Evolutionary conservation across 2,888 invertebrate genomes (phyloP).

Genomic region (Pyrocoelia pectoralis): DNA sequence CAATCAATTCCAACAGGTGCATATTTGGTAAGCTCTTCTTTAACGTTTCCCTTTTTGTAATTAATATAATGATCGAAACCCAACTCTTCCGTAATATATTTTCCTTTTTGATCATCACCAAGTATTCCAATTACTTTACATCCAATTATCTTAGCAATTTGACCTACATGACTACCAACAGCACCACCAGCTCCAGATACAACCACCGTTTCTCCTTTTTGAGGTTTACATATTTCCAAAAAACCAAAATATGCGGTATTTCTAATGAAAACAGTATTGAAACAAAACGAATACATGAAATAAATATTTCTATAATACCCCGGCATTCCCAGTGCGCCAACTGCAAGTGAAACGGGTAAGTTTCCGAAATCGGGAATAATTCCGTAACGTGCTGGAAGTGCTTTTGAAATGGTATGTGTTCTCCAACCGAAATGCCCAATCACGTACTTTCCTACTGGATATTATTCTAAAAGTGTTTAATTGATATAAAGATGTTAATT

Average conservation of each 20-base stretch:
- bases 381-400: neutral
- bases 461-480: slow-evolving; percentile 64
- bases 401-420: slow-evolving; percentile 64
- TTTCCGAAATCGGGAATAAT: slow-evolving; percentile 20
- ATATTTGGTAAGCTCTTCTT: slow-evolving; percentile 64
- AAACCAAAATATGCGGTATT: slow-evolving; percentile 81
- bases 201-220: slow-evolving; percentile 75
- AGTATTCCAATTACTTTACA: slow-evolving; percentile 76
- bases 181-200: slow-evolving; percentile 81
- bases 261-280: slow-evolving; percentile 47
- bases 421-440: slow-evolving; percentile 75
- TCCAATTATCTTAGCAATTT: slow-evolving; percentile 78
- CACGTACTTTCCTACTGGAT: slow-evolving; percentile 72
- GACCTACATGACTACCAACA: slow-evolving; percentile 79
- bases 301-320: too few relatives aligned
- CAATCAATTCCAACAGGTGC: slow-evolving; percentile 77
- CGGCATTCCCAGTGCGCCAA: slow-evolving; percentile 28
- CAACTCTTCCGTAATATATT: slow-evolving; percentile 69
- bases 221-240: slow-evolving; percentile 74
- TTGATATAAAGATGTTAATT: neutral
- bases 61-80: slow-evolving; percentile 76
- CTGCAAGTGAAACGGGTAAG: slow-evolving; percentile 15
- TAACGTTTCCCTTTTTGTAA: slow-evolving; percentile 70
- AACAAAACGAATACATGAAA: neutral
- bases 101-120: slow-evolving; percentile 74